Base-by-base conservation (phyloP, 1,140 invertebrate genomes). In the Bombus waltoni region DNA sequence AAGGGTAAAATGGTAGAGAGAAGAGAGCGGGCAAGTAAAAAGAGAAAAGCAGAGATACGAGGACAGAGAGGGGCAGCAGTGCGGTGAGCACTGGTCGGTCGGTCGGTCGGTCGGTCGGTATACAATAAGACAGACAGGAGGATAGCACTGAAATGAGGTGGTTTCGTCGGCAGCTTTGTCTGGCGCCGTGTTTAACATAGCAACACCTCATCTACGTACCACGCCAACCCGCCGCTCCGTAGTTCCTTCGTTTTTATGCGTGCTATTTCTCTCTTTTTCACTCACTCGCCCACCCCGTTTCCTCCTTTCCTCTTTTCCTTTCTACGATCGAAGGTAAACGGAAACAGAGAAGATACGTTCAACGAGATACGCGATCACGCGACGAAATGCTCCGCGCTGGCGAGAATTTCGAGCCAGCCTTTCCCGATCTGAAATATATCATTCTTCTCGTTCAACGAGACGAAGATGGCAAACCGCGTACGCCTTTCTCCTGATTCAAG, bases 141-240 rank as follows among this genome's bases (percentile, higher is more conserved):
- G 93, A 93, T 94, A 35, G 93, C 92, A 92, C 92, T 94, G 93
- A 94, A 94, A 95, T 94, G 94, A 94, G 94, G 94, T 94, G 93
- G 93, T 94, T 93, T 94, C 93, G 93, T 94, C 94, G 94, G 94
- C 93, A 94, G 93, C 94, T 94, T 94, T 95, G 93, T 94, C 92
- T 93, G 94, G 92, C 93, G 94, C 94, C 93, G 93, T 94, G 94
- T 95, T 94, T 94, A 94, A 94, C 94, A 94, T 94, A 93, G 93
- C 93, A 94, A 92, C 93, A 93, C 92, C 93, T 93, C 92, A 93
- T 94, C 94, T 94, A 94, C 92, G 93, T 94, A 91, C 91, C 91
- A 93, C 88, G 90, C 90, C 90, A 89, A 89, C 86, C 86, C 89
- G 87, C 82, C 87, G 89, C 88, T 91, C 84, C 90, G 90, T 92